Conservation (phyloP, 1,140 invertebrate species). For the Anadara kagoshimensis region DNA sequence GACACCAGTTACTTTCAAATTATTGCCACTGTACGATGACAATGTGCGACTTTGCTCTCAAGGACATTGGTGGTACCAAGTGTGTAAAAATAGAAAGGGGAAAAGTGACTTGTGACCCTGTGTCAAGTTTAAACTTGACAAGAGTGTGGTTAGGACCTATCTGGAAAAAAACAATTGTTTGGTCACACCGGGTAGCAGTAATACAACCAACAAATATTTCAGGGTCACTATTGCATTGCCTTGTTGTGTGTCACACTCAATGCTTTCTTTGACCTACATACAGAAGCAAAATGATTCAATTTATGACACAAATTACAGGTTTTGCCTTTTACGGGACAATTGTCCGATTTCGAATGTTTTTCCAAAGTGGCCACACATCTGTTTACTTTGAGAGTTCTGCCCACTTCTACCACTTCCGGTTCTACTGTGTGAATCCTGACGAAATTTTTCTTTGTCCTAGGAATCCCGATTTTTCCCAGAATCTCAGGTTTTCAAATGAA, state of each 20-base stretch:
- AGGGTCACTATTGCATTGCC: no score
- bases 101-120: constrained; percentile 7
- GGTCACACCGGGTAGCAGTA: not conserved
- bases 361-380: constrained; percentile 1
- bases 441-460: no score
- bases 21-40: constrained; percentile 27
- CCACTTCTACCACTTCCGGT: no score
- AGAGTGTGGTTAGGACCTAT: not conserved
- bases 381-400: no score
- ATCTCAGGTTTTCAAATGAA: no score
- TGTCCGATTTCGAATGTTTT: no score
- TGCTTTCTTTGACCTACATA: not conserved
- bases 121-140: constrained; percentile 29
- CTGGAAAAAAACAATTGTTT: no score
- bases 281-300: constrained; percentile 21
- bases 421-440: no score
- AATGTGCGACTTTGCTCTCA: constrained; percentile 3
- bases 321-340: constrained; percentile 24
- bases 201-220: constrained; percentile 28
- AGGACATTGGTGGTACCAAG: not conserved
- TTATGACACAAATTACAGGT: constrained; percentile 17
- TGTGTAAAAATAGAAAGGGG: constrained; percentile 11
- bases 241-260: no score
- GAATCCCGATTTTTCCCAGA: no score
- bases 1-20: constrained; percentile 5